phyloP scores from a whole-genome alignment of 2,888 invertebrate genomes.

The Podotricha telesiphe region DNA sequence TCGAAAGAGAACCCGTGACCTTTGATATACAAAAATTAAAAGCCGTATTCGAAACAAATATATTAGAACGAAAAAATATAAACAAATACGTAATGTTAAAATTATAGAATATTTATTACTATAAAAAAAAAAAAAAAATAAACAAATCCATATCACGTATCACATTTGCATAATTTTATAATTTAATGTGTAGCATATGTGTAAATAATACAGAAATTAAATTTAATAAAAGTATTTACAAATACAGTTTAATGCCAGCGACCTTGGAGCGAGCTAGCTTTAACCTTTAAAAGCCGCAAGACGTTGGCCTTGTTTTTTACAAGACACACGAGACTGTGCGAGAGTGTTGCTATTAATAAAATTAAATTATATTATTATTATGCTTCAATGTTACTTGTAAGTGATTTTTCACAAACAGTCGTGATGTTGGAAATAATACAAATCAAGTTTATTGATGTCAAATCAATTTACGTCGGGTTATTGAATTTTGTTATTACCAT shows the following conservation, averaged over 20 bases:
- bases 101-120: too few species aligned
- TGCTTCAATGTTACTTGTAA: constrained; percentile 11
- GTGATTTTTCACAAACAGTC: neutral
- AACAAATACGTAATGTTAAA: neutral
- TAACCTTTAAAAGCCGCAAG: constrained; percentile 42
- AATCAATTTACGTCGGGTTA: neutral
- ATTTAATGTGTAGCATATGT: constrained; percentile 10
- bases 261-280: constrained; percentile 40
- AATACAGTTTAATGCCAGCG: constrained; percentile 33
- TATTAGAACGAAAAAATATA: neutral
- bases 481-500: neutral
- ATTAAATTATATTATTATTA: constrained; percentile 17
- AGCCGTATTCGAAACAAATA: neutral
- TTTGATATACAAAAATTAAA: neutral
- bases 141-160: neutral
- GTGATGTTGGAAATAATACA: constrained; percentile 8
- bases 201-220: constrained; percentile 20
- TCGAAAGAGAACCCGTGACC: neutral
- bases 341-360: constrained; percentile 32
- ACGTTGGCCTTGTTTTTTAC: constrained; percentile 42
- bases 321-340: constrained; percentile 35
- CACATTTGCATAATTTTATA: constrained; percentile 3
- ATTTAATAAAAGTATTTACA: constrained; percentile 16
- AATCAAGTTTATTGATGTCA: neutral
- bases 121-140: neutral